These are phyloP conservation scores for Cantharis lateralis DNA, from an alignment of 2,888 invertebrate species.

Conservation along the genomic window DNA sequence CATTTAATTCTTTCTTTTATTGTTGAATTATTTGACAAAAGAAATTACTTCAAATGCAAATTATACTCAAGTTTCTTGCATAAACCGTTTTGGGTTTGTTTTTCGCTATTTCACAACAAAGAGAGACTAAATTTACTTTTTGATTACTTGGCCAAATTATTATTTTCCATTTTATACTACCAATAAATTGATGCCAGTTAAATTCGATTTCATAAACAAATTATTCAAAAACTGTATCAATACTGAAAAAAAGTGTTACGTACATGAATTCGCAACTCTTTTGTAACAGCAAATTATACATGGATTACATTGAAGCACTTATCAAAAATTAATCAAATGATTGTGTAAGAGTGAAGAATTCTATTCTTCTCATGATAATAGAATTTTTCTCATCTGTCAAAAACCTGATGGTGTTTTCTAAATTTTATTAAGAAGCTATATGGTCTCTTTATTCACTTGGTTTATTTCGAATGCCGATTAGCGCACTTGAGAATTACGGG, in stretches of 20 bases:
- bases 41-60: background rate
- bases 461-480: slow-evolving; percentile 34
- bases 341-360: slow-evolving; percentile 2
- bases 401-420: slow-evolving; percentile 12
- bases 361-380: slow-evolving; percentile 8
- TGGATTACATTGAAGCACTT: background rate
- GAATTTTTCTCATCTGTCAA: slow-evolving; percentile 7
- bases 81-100: background rate
- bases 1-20: slow-evolving; percentile 2
- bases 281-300: background rate
- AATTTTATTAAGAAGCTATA: slow-evolving; percentile 27
- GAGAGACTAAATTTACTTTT: background rate
- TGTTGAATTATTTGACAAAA: background rate
- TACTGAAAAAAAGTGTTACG: background rate
- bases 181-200: background rate
- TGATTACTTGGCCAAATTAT: background rate
- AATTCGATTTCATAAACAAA: background rate
- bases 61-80: background rate
- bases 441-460: slow-evolving; percentile 32
- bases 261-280: background rate
- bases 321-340: slow-evolving; percentile 7
- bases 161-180: background rate
- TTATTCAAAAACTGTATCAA: background rate
- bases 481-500: slow-evolving; percentile 35
- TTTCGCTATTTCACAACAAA: background rate